A percentile compares a stretch with the other conserved stretches of the same genome.
These are phyloP conservation scores for Polietes domitor DNA, from an alignment of 2,888 invertebrate genomes.

Conservation along the genomic window DNA sequence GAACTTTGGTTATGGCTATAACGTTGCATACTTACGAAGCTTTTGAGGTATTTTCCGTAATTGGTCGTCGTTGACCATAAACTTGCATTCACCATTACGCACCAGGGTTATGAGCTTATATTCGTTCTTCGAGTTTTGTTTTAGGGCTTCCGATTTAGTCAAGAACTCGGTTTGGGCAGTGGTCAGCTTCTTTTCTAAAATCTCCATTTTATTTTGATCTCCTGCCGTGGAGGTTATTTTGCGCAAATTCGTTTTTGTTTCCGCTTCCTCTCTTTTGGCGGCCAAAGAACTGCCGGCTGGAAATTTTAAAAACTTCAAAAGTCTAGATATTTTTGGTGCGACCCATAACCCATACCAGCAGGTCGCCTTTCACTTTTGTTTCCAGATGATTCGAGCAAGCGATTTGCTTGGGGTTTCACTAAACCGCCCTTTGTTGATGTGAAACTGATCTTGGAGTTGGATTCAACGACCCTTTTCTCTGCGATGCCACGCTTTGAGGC, in stretches of 20 bases:
- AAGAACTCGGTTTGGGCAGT: slow-evolving; percentile 69
- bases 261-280: neutral
- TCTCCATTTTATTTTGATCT: slow-evolving; percentile 65
- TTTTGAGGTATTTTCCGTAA: slow-evolving; percentile 65
- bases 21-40: slow-evolving; percentile 68
- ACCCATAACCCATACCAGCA: too few species aligned
- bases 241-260: slow-evolving; percentile 52
- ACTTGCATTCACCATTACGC: slow-evolving; percentile 62
- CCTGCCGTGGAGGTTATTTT: slow-evolving; percentile 64
- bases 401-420: neutral
- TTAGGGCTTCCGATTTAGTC: slow-evolving; percentile 57
- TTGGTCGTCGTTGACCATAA: slow-evolving; percentile 69
- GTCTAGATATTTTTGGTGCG: neutral
- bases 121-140: neutral
- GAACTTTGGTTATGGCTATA: too few species aligned
- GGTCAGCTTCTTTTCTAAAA: slow-evolving; percentile 59
- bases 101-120: slow-evolving; percentile 71
- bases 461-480: neutral
- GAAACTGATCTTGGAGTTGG: neutral
- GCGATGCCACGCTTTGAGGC: too few species aligned
- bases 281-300: slow-evolving; percentile 58
- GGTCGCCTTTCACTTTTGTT: neutral
- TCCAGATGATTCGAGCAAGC: neutral
- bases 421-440: neutral
- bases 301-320: neutral